These are phyloP conservation scores for Leptopterna dolabrata DNA, from an alignment of 2,888 invertebrate genomes.

Conservation along the genomic window DNA sequence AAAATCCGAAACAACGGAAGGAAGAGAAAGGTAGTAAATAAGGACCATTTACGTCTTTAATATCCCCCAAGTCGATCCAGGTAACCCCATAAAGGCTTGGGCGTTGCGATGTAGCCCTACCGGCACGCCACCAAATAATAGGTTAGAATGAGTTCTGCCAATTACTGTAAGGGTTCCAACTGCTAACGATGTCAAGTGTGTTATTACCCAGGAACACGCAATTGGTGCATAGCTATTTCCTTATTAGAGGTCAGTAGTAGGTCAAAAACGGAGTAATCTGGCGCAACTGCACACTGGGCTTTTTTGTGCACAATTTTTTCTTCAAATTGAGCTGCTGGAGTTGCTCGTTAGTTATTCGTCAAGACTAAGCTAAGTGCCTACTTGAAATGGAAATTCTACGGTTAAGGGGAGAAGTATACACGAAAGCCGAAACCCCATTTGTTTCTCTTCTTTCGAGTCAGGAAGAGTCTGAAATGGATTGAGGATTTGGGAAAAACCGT, in stretches of 20 bases:
- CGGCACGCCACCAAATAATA: conserved; percentile 42
- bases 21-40: background rate
- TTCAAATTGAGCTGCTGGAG: background rate
- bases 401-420: background rate
- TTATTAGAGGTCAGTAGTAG: background rate
- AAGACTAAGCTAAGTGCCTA: background rate
- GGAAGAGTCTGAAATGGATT: too few relatives aligned
- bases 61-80: conserved; percentile 10
- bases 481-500: too few relatives aligned
- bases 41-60: conserved; percentile 6
- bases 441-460: too few relatives aligned
- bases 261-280: background rate
- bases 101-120: conserved; percentile 15
- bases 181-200: conserved; percentile 34
- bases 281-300: background rate
- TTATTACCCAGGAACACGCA: conserved; percentile 26
- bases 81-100: conserved; percentile 21
- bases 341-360: conserved; percentile 31
- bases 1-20: background rate
- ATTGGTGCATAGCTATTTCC: background rate
- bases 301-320: background rate
- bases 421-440: too few relatives aligned
- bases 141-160: conserved; percentile 40
- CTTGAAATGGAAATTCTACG: background rate
- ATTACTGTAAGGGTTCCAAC: conserved; percentile 28